These are phyloP conservation scores for Ceyx cyanopectus DNA, from an alignment of 2,113 vertebrate species.

Conservation along the genomic window DNA sequence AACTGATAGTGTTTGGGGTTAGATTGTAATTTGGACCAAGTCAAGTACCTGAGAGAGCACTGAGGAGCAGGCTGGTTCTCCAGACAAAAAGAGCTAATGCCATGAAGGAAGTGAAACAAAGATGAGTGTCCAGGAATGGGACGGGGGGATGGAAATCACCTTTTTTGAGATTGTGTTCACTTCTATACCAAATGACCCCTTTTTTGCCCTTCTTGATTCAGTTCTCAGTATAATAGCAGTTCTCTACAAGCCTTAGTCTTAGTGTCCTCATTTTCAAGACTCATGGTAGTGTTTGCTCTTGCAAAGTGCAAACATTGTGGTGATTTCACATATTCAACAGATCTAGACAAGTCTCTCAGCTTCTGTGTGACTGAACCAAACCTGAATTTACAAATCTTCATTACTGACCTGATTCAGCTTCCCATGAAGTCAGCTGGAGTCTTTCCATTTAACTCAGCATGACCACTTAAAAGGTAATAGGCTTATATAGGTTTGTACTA, in stretches of 20 bases:
- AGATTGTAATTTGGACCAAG: constrained; percentile 12
- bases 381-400: not conserved
- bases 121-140: not conserved
- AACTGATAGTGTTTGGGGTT: constrained; percentile 51
- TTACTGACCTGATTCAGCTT: constrained; percentile 15
- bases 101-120: not conserved
- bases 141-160: fast-evolving
- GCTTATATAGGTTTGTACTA: not conserved
- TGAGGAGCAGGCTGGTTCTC: not conserved
- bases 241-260: not conserved
- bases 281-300: not conserved
- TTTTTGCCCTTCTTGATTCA: not conserved
- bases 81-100: not conserved
- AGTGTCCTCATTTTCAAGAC: not conserved
- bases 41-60: not conserved
- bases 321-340: constrained; percentile 3
- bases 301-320: not conserved
- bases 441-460: not conserved
- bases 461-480: not conserved
- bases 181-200: not conserved
- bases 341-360: constrained; percentile 29
- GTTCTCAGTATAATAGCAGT: not conserved
- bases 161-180: not conserved
- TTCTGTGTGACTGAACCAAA: not conserved
- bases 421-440: constrained; percentile 18